Base-by-base conservation (phyloP, 2,797 vertebrate genomes). In the Cyclopterus lumpus region DNA sequence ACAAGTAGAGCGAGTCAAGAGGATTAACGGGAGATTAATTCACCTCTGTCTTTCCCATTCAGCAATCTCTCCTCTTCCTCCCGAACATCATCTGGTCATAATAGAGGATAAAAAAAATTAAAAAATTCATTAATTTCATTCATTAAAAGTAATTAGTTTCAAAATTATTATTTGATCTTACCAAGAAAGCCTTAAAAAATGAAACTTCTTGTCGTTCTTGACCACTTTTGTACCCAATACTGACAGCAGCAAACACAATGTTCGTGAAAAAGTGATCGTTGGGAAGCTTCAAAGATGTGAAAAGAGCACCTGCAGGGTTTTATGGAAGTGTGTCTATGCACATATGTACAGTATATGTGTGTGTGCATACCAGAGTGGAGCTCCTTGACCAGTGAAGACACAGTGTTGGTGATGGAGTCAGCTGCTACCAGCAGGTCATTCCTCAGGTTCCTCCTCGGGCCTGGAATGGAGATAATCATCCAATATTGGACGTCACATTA, bases 351-450 rank as follows among this genome's bases (percentile, higher is more conserved):
- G 28, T 72, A 16, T 71, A 42, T 79, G 65, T 60, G 26, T 8
- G 75, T 2, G 70, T 74, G 5, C 49, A 48, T 84, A 99, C 97
- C 97, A 26, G 97, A 97, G 80, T 98, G 97, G 0, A 99, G 96
- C 88, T 99, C 98, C 93, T 99, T 99, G 88, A 99, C 97, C 94
- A 99, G 92, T 1, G 97, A 99, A 0, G 97, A 98, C 96, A 99
- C 95, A 7, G 98, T 99, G 93, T 97, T 97, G 84, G 98, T 99
- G 92, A 99, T 99, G 80, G 97, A 99, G 79, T 99, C 98, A 0
- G 98, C 98, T 0, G 98, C 98, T n/a, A 99, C 97, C 84, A 99
- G 95, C 48, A 99, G 95, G 89, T 99, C 97, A 0, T 96, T 98
- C 67, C 94, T 96, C 77, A 99, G 95, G 93, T 99, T 98, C 84